Evolutionary conservation across 2,888 invertebrate species (phyloP).

Genomic region (Amphipyra tragopoginis): DNA sequence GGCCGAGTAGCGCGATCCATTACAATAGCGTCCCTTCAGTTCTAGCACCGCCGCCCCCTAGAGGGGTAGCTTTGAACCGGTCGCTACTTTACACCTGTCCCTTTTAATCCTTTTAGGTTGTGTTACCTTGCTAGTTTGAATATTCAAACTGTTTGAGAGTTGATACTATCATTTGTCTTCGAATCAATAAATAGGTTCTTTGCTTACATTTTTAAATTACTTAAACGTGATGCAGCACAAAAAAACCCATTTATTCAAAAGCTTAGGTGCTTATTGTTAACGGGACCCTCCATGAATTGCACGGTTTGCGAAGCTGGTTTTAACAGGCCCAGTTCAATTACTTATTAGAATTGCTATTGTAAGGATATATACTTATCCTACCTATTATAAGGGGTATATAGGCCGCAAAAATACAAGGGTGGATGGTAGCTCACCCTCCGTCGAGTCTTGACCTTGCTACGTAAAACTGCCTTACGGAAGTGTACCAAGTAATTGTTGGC

Average conservation of each 20-base stretch:
- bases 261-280: slow-evolving; percentile 59
- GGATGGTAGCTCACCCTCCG: slow-evolving; percentile 9
- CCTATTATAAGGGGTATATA: slow-evolving; percentile 10
- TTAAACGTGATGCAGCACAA: slow-evolving; percentile 63
- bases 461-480: slow-evolving; percentile 40
- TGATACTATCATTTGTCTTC: slow-evolving; percentile 31
- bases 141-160: slow-evolving; percentile 39
- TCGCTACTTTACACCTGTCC: slow-evolving; percentile 20
- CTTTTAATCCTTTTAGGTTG: slow-evolving; percentile 17
- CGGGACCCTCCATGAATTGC: slow-evolving; percentile 51
- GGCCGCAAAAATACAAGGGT: slow-evolving; percentile 20
- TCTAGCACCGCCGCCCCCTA: slow-evolving; percentile 3
- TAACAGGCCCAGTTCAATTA: slow-evolving; percentile 61
- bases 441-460: slow-evolving; percentile 44
- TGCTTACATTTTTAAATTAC: slow-evolving; percentile 59
- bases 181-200: slow-evolving; percentile 32
- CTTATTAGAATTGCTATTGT: slow-evolving; percentile 58
- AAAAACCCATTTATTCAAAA: slow-evolving; percentile 58
- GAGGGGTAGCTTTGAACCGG: slow-evolving; percentile 13
- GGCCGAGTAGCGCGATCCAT: slow-evolving; percentile 47
- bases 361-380: slow-evolving; percentile 56
- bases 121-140: slow-evolving; percentile 16
- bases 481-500: slow-evolving; percentile 62
- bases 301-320: slow-evolving; percentile 61
- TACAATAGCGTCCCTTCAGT: slow-evolving; percentile 51